phyloP scores from a whole-genome alignment of 2,888 invertebrate genomes.

The Neria commutata region DNA sequence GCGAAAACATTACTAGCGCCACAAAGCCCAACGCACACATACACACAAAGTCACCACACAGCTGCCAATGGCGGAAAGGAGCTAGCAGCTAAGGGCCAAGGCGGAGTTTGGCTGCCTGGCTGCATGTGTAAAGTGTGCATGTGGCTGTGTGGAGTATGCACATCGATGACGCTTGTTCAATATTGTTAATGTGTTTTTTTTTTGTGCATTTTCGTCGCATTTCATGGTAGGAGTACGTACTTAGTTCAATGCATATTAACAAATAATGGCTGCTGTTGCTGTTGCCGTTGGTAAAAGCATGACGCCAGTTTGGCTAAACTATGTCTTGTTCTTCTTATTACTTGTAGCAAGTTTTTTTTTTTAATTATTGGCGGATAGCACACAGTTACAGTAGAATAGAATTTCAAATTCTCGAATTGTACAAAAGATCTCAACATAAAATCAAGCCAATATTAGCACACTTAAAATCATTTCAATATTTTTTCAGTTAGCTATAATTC shows the following conservation, averaged over 20 bases:
- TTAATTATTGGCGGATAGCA: not conserved
- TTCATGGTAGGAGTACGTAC: not conserved
- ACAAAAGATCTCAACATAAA: no score
- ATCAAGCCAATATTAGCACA: no score
- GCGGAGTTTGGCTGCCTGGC: not conserved
- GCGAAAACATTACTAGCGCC: slow-evolving; percentile 28
- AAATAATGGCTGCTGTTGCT: no score
- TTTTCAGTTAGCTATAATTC: no score
- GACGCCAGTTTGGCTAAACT: not conserved
- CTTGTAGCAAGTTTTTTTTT: not conserved
- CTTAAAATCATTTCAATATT: no score
- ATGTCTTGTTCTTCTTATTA: not conserved
- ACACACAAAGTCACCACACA: not conserved
- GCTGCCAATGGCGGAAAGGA: not conserved
- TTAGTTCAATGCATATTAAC: not conserved
- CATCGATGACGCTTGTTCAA: slow-evolving; percentile 16
- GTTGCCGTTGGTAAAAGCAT: not conserved
- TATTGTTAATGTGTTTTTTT: slow-evolving; percentile 27
- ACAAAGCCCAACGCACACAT: not conserved
- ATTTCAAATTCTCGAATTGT: no score
- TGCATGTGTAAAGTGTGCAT: not conserved
- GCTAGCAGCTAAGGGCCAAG: not conserved
- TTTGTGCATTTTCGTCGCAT: not conserved
- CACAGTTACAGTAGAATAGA: no score
- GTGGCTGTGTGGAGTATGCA: not conserved